phyloP scores from a whole-genome alignment of 2,888 invertebrate species.

The Xylota sylvarum region DNA sequence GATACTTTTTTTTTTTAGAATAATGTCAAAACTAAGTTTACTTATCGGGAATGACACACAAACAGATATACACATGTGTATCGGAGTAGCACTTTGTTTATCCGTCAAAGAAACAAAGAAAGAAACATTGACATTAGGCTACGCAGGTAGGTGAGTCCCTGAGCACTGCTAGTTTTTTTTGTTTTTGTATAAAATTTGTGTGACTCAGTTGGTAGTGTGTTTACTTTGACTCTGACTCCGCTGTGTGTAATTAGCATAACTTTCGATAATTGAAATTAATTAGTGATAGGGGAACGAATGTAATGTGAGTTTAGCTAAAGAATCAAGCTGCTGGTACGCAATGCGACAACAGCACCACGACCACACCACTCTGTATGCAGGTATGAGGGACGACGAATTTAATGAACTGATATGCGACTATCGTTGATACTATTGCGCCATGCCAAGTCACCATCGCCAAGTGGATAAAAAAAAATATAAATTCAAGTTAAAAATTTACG shows the following conservation, averaged over 20 bases:
- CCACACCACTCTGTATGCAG: slow-evolving; percentile 35
- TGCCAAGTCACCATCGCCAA: slow-evolving; percentile 32
- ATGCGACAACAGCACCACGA: slow-evolving; percentile 23
- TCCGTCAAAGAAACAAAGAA: slow-evolving; percentile 69
- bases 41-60: slow-evolving; percentile 61
- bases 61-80: slow-evolving; percentile 57
- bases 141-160: slow-evolving; percentile 24
- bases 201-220: slow-evolving; percentile 34
- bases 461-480: slow-evolving; percentile 30
- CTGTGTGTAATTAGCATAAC: slow-evolving; percentile 71
- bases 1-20: slow-evolving; percentile 23
- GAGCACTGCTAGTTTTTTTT: background rate
- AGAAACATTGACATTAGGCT: slow-evolving; percentile 50
- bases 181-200: slow-evolving; percentile 5
- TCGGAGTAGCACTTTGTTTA: slow-evolving; percentile 46
- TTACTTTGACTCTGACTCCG: slow-evolving; percentile 35
- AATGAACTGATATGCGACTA: slow-evolving; percentile 64
- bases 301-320: slow-evolving; percentile 17
- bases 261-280: slow-evolving; percentile 76
- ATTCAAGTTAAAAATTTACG: slow-evolving; percentile 27
- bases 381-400: slow-evolving; percentile 63
- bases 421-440: slow-evolving; percentile 48
- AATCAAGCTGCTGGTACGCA: slow-evolving; percentile 53
- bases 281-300: slow-evolving; percentile 69
- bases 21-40: slow-evolving; percentile 53